Evolutionary conservation across 2,888 invertebrate genomes (phyloP), one percentile per base, ranked within the genome.

Genomic region (Prenolepis imparis): DNA sequence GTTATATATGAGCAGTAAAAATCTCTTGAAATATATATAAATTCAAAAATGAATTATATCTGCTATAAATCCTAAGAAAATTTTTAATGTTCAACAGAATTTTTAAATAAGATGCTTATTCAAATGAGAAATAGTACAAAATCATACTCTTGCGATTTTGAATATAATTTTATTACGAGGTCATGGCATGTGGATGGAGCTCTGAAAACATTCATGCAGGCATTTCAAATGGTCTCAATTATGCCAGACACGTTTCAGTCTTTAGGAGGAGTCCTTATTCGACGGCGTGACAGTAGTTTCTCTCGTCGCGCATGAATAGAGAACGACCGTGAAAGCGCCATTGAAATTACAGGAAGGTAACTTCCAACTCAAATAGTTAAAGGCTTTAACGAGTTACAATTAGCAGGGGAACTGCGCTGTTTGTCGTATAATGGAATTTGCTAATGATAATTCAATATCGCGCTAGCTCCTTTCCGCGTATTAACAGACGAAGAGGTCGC

Each of bases 291-390:
- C 90, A 90, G 92, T 89, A 91, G 90, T 91, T 91, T 87, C 90
- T 91, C 91, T 91, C 89, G 88, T 88, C 87, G 89, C 86, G 90
- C 90, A 84, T 93, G 93, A 93, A 93, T 93, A 90, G 92, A 89
- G 91, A 90, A 90, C 82, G 91, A 82, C 87, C 89, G 89, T 92
- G 92, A 93, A 92, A 93, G 91, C 92, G 87, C 90, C 90, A 91
- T 91, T 91, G 91, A 91, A 92, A 92, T 92, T 92, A 86, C 90
- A 84, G 73, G 73, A 67, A 83, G 90, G 89, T 90, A 93, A 93
- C 91, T 92, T 93, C 90, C 83, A 91, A 93, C 91, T 92, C 92
- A 91, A 93, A 93, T 91, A 93, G 91, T 91, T 92, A 88, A 93
- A 92, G 91, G 90, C 92, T 91, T 91, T 90, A 93, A 93, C 93